Percentiles rank a stretch among this genome's conserved stretches.
phyloP scores from a whole-genome alignment of 2,888 invertebrate genomes.

The Limnephilus auricula region DNA sequence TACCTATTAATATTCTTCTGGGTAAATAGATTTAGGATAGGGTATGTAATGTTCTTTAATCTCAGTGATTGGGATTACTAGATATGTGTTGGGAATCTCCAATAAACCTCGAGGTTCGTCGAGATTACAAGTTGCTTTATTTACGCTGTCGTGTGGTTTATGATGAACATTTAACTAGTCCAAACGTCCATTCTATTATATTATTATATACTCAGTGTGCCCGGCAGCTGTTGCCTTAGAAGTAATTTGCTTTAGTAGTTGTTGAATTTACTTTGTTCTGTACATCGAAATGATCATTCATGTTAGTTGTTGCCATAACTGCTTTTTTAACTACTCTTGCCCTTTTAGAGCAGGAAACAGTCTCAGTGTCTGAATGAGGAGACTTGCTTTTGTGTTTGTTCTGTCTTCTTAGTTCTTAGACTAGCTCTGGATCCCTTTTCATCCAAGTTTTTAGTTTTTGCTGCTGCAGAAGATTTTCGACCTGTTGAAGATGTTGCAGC shows the following conservation, averaged over 20 bases:
- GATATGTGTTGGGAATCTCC: no score
- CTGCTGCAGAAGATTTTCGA: neutral
- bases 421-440: neutral
- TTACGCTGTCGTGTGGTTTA: no score
- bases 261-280: slow-evolving; percentile 5
- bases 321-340: slow-evolving; percentile 66
- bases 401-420: neutral
- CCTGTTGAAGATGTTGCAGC: neutral
- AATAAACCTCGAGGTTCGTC: no score
- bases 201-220: no score
- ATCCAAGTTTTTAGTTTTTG: neutral
- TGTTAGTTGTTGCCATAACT: neutral
- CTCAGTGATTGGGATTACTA: no score
- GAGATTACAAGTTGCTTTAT: no score
- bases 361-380: neutral
- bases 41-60: neutral
- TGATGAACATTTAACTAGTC: no score
- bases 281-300: neutral
- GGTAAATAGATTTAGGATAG: neutral
- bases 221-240: neutral
- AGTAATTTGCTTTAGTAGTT: neutral
- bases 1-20: neutral
- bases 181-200: no score
- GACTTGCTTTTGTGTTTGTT: slow-evolving; percentile 22
- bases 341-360: slow-evolving; percentile 56